Evolutionary conservation across 2,113 vertebrate species (phyloP), one percentile per base, ranked within the genome.

Genomic region (Agapornis roseicollis): DNA sequence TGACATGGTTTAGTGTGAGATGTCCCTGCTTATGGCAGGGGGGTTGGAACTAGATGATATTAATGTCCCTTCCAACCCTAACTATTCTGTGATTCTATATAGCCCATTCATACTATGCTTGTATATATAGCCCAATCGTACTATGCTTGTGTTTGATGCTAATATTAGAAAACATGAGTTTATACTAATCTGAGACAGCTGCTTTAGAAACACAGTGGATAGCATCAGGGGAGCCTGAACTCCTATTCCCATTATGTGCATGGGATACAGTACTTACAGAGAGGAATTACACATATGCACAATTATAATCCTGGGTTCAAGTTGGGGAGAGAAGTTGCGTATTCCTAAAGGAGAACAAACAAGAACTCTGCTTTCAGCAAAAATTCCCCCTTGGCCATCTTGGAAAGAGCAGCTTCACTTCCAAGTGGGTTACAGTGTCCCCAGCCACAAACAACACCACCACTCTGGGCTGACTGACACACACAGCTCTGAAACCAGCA

Each of bases 321-420:
- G 19, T 1, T 70, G 29, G 8, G 6, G 2, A 9, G 5, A 2
- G 6, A 8, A 2, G 14, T 49, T 47, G 25, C 6, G 6, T 79
- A 69, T 46, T 61, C 42, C 44, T 70, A 33, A 35, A 70, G 46
- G 22, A 79, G 15, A 55, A 78, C 22, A 58, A 86, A 70, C 19
- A 31, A 69, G 39, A 78, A 60, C 12, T 35, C 65, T 53, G 18
- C 28, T 64, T 79, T 17, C 25, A 42, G 47, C 33, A 84, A 93
- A 71, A 79, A 49, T 41, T 72, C 39, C 27, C 35, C 41, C 10
- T 16, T 69, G 50, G 27, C 22, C 22, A 53, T 47, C 47, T 49
- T 27, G 27, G 35, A 68, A 90, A 60, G 52, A 42, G 35, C 53
- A 89, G 56, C 28, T 83, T 92, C 66, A 31, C 41, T 79, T 76